phyloP scores from a whole-genome alignment of 2,113 vertebrate species.

The Dipodomys stephensi region DNA sequence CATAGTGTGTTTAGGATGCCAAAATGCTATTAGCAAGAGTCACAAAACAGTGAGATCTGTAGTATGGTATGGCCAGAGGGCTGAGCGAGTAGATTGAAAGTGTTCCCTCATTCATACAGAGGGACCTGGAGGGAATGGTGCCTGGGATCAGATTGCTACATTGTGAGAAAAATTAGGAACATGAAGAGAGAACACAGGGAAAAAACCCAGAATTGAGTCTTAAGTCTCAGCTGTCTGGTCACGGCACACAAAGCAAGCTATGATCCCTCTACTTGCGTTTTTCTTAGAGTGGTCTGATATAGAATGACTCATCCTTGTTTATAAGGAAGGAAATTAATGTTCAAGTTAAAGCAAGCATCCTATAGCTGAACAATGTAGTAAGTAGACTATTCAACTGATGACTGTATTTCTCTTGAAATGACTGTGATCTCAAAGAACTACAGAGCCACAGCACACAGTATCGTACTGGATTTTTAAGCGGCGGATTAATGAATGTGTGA shows the following conservation, averaged over 20 bases:
- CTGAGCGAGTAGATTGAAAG: neutral
- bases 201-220: neutral
- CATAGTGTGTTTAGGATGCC: neutral
- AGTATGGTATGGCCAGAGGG: neutral
- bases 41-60: neutral
- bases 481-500: neutral
- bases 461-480: neutral
- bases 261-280: neutral
- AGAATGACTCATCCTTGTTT: neutral
- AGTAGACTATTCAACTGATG: neutral
- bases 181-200: neutral
- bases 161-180: neutral
- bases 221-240: neutral
- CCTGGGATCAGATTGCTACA: neutral
- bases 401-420: neutral
- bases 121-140: neutral
- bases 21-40: neutral
- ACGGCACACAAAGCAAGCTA: neutral
- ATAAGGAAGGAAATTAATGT: neutral
- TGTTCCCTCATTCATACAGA: neutral
- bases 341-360: neutral
- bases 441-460: neutral
- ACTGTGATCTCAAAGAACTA: neutral
- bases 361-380: neutral
- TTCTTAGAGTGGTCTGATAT: neutral